Base-by-base conservation (phyloP, 2,113 vertebrate species). In the Aspiorhynchus laticeps region DNA sequence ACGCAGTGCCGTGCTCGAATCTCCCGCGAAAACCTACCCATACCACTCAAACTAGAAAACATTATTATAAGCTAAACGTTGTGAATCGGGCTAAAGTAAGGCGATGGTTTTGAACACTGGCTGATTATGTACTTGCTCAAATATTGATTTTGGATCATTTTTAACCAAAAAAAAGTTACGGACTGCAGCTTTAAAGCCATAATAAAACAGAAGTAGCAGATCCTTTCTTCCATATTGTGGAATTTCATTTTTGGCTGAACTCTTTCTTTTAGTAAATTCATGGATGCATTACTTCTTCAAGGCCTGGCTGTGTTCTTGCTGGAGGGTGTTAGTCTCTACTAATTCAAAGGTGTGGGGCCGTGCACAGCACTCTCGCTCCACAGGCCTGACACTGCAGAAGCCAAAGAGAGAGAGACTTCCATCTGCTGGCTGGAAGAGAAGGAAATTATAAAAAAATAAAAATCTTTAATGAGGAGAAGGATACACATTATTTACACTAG, bases 341-440 rank as follows among this genome's bases (percentile, higher is more conserved):
- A 96, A 91, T 91, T 96, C 95, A 88, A 96, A 94, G 81, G 96
- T 96, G 90, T 95, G 93, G 43, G 95, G 94, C 63, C 96, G 93
- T 21, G 95, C 95, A n/a, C 95, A 96, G 4, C 87, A 93, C 43
- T 95, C 94, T 61, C 95, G 94, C 61, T 92, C 92, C 0, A 95
- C 95, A 0, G 92, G 91, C 79, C 93, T 90, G 63, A 96, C 93
- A 28, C 90, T 90, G 84, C 86, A 87, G 41, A 91, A 94, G 85
- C 89, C 88, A 80, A 93, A 90, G 83, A 96, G 89, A 80, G 88
- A 91, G 36, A 96, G 79, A 87, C 88, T 93, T 77, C 94, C 94
- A 87, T 95, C 93, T 88, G 95, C 93, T 63, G 91, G 89, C 96
- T 96, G 89, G 5, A 15, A 81, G 21, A 38, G 10, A 33, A 85